Percentiles rank a stretch among this genome's conserved stretches.
Evolutionary conservation across 1,140 invertebrate genomes (phyloP).

Genomic region (Globodera ellingtonae): DNA sequence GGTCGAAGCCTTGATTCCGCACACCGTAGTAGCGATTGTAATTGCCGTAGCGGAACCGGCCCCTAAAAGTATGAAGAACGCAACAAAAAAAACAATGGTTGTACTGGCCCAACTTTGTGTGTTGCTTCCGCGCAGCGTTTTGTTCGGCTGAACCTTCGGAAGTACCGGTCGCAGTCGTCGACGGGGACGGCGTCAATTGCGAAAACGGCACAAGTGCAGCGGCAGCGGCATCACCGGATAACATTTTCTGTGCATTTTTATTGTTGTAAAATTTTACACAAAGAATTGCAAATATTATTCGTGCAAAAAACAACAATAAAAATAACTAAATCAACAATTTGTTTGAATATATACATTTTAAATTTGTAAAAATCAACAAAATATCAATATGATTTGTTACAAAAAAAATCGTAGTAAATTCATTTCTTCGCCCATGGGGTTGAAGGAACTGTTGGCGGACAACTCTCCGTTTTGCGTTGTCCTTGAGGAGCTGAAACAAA

Average conservation of each 20-base stretch:
- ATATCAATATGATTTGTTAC: no score
- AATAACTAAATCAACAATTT: not conserved
- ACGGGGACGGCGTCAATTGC: not conserved
- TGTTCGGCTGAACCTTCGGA: not conserved
- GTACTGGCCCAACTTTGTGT: not conserved
- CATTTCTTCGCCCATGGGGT: not conserved
- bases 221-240: no score
- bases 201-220: not conserved
- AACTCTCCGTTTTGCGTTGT: not conserved
- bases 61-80: not conserved
- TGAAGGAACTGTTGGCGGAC: not conserved
- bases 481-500: not conserved
- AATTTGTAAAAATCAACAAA: no score
- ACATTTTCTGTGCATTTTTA: no score
- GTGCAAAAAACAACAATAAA: not conserved
- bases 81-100: not conserved
- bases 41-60: conserved; percentile 57
- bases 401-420: not conserved
- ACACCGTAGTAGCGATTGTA: conserved; percentile 58
- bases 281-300: not conserved
- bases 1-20: conserved; percentile 45
- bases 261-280: no score
- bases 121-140: not conserved
- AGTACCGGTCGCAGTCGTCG: not conserved
- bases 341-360: not conserved